Conservation (phyloP, 2,113 vertebrate species). For the Nipponia nippon region DNA sequence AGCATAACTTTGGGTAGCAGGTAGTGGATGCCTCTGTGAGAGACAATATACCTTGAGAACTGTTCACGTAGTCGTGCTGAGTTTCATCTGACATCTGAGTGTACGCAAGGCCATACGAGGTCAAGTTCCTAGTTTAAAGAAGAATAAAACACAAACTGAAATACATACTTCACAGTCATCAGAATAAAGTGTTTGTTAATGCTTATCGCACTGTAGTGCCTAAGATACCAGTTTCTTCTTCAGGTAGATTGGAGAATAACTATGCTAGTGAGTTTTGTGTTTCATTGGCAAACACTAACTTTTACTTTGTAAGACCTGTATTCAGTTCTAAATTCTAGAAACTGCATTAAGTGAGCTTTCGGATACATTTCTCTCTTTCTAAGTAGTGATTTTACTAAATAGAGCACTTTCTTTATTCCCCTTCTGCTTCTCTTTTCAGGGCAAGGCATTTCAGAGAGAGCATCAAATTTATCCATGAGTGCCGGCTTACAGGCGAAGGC, state of each 20-base stretch:
- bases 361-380: not conserved
- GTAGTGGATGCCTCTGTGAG: not conserved
- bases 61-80: accelerated
- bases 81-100: not conserved
- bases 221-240: not conserved
- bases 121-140: not conserved
- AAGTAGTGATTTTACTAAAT: slow-evolving; percentile 32
- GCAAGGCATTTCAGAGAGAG: slow-evolving; percentile 93
- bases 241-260: not conserved
- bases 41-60: not conserved
- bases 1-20: accelerated
- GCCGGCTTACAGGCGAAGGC: slow-evolving; percentile 85
- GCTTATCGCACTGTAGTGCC: not conserved
- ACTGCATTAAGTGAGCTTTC: not conserved
- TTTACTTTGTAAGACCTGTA: not conserved
- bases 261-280: not conserved
- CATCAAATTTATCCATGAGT: slow-evolving; percentile 93
- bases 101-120: not conserved
- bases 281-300: not conserved
- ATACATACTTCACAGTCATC: not conserved
- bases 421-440: slow-evolving; percentile 69
- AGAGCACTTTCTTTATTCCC: slow-evolving; percentile 19
- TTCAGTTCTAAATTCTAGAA: slow-evolving; percentile 25
- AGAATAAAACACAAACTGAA: not conserved
- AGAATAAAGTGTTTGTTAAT: not conserved